Evolutionary conservation across 2,888 invertebrate genomes (phyloP).

Genomic region (Xestia xanthographa): DNA sequence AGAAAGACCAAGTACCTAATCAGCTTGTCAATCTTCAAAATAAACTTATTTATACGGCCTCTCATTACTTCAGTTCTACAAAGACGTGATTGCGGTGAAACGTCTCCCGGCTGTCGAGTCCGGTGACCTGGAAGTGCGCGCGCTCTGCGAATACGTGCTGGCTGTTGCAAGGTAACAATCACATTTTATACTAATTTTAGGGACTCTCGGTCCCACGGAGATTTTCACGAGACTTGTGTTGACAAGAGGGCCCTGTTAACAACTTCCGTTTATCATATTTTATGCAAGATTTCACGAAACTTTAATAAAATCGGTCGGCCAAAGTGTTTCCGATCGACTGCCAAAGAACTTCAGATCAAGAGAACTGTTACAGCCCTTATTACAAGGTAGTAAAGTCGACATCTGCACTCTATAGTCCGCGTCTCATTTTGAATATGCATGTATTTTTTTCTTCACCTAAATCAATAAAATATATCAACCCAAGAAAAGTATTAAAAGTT

Average conservation of each 20-base stretch:
- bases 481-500: too few species aligned
- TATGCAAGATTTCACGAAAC: neutral
- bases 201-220: neutral
- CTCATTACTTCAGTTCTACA: slow-evolving; percentile 86
- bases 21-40: neutral
- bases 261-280: neutral
- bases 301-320: too few species aligned
- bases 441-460: too few species aligned
- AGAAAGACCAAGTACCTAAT: neutral
- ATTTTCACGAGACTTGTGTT: neutral
- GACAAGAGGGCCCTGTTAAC: neutral
- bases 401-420: too few species aligned
- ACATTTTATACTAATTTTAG: too few species aligned
- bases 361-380: neutral
- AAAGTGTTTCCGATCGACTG: neutral
- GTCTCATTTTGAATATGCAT: too few species aligned
- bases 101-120: slow-evolving; percentile 77
- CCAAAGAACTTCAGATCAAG: neutral
- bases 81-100: slow-evolving; percentile 86
- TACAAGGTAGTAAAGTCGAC: too few species aligned
- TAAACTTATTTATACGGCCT: neutral
- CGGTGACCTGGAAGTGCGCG: slow-evolving; percentile 81
- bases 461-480: too few species aligned
- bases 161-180: slow-evolving; percentile 80
- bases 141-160: slow-evolving; percentile 78